Percentiles rank a stretch among this genome's conserved stretches.
Conservation (phyloP, 2,113 vertebrate species). For the Tichodroma muraria region DNA sequence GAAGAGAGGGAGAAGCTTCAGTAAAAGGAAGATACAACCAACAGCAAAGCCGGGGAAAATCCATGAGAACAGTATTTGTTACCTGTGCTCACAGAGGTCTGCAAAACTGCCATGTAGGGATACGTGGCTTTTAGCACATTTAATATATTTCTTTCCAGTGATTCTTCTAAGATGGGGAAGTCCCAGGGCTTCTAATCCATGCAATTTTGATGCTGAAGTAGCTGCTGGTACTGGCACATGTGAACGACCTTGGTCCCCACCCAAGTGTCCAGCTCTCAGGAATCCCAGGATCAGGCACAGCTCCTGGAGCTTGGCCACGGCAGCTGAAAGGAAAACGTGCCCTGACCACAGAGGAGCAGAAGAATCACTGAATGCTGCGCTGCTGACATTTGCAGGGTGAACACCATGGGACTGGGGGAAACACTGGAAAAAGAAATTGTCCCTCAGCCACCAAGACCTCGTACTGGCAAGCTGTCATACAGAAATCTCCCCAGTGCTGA, state of each 20-base stretch:
- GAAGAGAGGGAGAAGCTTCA: neutral
- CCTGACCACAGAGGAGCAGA: neutral
- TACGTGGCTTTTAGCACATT: neutral
- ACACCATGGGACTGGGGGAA: neutral
- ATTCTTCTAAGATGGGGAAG: neutral
- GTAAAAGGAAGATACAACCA: neutral
- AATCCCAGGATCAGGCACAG: neutral
- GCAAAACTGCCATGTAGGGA: neutral
- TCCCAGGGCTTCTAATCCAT: neutral
- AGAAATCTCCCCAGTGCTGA: neutral
- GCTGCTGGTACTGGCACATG: neutral
- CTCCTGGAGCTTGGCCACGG: neutral
- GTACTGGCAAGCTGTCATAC: neutral
- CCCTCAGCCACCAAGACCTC: neutral
- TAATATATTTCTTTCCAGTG: neutral
- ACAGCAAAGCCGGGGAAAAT: neutral
- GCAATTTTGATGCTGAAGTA: neutral
- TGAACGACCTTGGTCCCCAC: neutral
- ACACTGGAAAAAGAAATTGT: neutral
- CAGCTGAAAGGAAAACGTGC: neutral
- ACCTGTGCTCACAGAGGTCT: neutral
- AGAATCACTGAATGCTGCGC: neutral
- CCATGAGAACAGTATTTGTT: neutral
- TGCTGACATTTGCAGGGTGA: neutral
- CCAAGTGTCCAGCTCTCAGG: neutral